Base-by-base conservation (phyloP, 2,113 vertebrate species). In the Phaethornis superciliosus region DNA sequence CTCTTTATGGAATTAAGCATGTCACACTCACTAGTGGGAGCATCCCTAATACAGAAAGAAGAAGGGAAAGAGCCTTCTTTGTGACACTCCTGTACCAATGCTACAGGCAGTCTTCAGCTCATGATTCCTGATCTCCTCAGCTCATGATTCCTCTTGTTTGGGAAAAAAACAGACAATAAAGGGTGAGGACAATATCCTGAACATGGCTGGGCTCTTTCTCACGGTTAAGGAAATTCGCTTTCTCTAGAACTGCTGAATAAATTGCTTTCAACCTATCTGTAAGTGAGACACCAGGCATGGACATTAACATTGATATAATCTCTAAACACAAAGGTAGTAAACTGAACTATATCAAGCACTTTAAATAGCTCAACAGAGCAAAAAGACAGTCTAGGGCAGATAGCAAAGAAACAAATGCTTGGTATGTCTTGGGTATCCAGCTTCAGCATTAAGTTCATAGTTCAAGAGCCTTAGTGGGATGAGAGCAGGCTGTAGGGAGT, bases 311-410 rank as follows among this genome's bases (percentile, higher is more conserved):
- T 65, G 46, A 63, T 54, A 49, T 9, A 58, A 63, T 80, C 54
- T 89, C 54, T 84, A 71, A 81, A 77, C 33, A 92, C 54, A 87
- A 55, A 81, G 30, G 23, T 52, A 71, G 64, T 17, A 68, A 87
- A 71, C n/a, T 33, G 54, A 40, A 33, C 37, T 81, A 19, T 63
- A 84, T 67, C 27, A 37, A 76, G 59, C 21, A 26, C 49, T 87
- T 71, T 63, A 91, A 91, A 71, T 62, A 84, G 47, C 14, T 78
- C 81, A 69, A 12, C 56, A 65, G 24, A 82, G 65, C 62, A 91
- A 70, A 68, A 75, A 74, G 51, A 56, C 69, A 8, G 44, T 60
- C 8, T 69, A 82, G 65, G n/a, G 52, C 40, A 74, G 60, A 64
- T 6, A 85, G 16, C 28, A 89, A 65, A 65, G 37, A 46, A 91